phyloP scores from a whole-genome alignment of 2,888 invertebrate species.

The Alviniconcha strummeri region DNA sequence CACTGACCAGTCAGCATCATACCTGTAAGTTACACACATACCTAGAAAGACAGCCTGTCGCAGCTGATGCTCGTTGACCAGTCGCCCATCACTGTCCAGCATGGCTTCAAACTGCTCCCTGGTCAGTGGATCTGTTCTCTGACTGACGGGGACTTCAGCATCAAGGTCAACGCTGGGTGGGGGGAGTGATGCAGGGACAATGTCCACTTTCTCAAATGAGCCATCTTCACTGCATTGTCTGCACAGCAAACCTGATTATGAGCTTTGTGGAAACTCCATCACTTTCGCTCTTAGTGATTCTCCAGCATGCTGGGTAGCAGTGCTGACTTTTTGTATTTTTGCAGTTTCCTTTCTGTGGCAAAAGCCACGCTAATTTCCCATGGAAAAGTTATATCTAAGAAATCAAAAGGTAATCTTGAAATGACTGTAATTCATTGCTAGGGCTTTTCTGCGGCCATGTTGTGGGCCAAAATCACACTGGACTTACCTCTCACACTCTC shows the following conservation, averaged over 20 bases:
- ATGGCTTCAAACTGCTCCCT: constrained; percentile 55
- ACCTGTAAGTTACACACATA: constrained; percentile 35
- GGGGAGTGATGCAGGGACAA: constrained; percentile 33
- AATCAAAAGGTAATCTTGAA: too few relatives aligned
- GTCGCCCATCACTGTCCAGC: constrained; percentile 67
- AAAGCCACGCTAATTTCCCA: background rate
- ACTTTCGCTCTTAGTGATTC: background rate
- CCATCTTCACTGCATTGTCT: constrained; percentile 53
- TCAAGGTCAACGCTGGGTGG: constrained; percentile 36
- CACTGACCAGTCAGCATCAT: too few relatives aligned
- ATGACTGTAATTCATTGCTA: too few relatives aligned
- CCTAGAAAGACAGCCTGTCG: constrained; percentile 68
- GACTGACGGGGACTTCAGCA: constrained; percentile 47
- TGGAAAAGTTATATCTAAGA: background rate
- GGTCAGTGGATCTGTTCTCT: constrained; percentile 54
- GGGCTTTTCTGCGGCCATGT: too few relatives aligned
- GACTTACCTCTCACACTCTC: too few relatives aligned
- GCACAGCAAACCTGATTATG: background rate
- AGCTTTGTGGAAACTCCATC: background rate
- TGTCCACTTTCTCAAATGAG: constrained; percentile 58
- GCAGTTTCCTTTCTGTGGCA: background rate
- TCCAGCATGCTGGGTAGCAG: too few relatives aligned
- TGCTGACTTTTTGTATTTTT: too few relatives aligned
- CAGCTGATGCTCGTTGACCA: constrained; percentile 67
- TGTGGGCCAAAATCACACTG: too few relatives aligned